A percentile compares a stretch with the other conserved stretches of the same genome.
These are phyloP conservation scores for Druon quercuslanigerum DNA, from an alignment of 1,140 invertebrate genomes.

Conservation along the genomic window DNA sequence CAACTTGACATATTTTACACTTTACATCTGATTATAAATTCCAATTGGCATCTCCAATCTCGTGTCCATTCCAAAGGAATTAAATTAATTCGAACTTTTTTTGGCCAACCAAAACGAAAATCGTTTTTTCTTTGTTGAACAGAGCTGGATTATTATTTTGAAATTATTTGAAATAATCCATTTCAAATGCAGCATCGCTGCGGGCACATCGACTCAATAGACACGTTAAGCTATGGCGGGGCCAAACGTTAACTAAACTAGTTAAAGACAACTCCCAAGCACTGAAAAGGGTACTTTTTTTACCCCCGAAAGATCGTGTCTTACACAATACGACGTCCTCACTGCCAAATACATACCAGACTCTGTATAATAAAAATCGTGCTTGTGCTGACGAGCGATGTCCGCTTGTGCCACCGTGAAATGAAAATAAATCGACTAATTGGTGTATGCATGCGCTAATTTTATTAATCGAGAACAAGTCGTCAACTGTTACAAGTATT, in stretches of 20 bases:
- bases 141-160: too few species aligned
- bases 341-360: conserved; percentile 71
- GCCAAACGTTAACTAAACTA: conserved; percentile 59
- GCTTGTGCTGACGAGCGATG: conserved; percentile 51
- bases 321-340: conserved; percentile 63
- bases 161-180: background rate
- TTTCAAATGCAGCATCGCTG: conserved; percentile 37
- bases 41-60: too few species aligned
- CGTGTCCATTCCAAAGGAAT: too few species aligned
- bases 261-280: conserved; percentile 44
- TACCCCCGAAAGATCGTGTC: conserved; percentile 39
- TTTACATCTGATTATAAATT: too few species aligned
- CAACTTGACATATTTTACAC: too few species aligned
- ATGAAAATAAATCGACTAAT: conserved; percentile 68
- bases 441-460: conserved; percentile 66
- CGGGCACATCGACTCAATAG: conserved; percentile 51
- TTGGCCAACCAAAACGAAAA: too few species aligned
- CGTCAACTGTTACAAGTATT: conserved; percentile 72
- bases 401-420: conserved; percentile 52
- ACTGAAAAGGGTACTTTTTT: background rate
- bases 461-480: conserved; percentile 65
- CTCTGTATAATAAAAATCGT: conserved; percentile 58
- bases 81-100: too few species aligned
- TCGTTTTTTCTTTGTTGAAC: too few species aligned
- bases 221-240: conserved; percentile 64